A percentile compares a stretch with the other conserved stretches of the same genome.
Conservation (phyloP, 2,888 invertebrate species). For the Dryomyza anilis region DNA sequence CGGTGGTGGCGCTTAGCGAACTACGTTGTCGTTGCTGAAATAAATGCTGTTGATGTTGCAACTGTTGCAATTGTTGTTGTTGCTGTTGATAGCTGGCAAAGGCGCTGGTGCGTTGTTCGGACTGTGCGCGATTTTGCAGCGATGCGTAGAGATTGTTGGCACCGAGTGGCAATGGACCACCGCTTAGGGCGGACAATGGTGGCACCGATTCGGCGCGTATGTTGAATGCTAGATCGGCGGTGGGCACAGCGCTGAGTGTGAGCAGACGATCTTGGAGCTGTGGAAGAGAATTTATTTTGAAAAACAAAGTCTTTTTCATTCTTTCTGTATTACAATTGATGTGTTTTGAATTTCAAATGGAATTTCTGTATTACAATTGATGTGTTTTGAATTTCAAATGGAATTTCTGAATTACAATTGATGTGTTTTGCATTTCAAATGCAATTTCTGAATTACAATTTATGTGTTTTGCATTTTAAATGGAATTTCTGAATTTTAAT, state of each 20-base stretch:
- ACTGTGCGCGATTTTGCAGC: slow-evolving; percentile 54
- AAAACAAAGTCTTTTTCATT: not conserved
- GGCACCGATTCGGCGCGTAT: slow-evolving; percentile 59
- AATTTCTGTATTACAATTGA: not conserved
- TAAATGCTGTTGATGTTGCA: slow-evolving; percentile 38
- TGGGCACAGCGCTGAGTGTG: slow-evolving; percentile 33
- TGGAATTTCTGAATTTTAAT: no score
- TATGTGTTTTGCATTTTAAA: no score
- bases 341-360: not conserved
- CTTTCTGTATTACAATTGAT: not conserved
- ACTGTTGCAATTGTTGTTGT: slow-evolving; percentile 42
- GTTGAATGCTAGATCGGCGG: slow-evolving; percentile 44
- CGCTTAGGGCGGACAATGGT: slow-evolving; percentile 41
- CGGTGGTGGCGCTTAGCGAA: slow-evolving; percentile 22
- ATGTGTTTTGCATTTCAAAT: no score
- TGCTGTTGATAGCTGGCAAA: slow-evolving; percentile 47
- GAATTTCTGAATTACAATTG: no score
- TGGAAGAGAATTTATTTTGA: no score
- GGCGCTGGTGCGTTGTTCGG: slow-evolving; percentile 52
- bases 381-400: not conserved
- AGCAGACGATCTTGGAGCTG: slow-evolving; percentile 59
- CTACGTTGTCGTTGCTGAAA: slow-evolving; percentile 33
- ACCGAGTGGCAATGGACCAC: slow-evolving; percentile 47
- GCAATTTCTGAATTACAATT: no score
- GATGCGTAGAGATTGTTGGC: slow-evolving; percentile 47